Base-by-base conservation (phyloP, 2,888 invertebrate genomes). In the Dione juno region DNA sequence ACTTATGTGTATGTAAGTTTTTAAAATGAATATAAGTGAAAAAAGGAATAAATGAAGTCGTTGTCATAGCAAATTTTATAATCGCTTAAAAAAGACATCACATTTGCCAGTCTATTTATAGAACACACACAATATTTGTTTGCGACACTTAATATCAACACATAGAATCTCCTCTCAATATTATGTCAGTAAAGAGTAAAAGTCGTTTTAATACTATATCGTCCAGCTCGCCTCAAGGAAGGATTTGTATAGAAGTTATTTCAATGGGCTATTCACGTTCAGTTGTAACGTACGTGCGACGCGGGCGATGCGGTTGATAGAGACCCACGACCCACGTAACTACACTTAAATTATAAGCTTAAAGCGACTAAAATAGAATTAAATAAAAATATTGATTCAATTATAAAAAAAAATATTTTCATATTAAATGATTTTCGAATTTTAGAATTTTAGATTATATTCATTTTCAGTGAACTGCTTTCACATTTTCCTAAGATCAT, bases 201-300 rank as follows among this genome's bases (percentile, higher is more conserved):
- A 57, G 57, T 66, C 64, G 52, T 59, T 48, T 28, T 66, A 66
- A 69, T 54, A 50, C 43, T 48, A 64, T 59, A 63, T 54, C 50
- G 43, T 41, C 28, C 43, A 43, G n/a, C 21, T 64, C 71, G 74
- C 74, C 77, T 78, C 78, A 76, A 81, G 78, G 81, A 81, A 79
- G 79, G 79, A 78, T 77, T 74, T 77, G 77, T 76, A 57, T 73
- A 64, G 68, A 75, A 72, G 78, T 81, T 81, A 78, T 82, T 87
- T 87, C 84, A 86, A 88, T 87, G 80, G 84, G 69, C 84, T 81
- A 85, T 88, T 88, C 83, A 87, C 78, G 83, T 80, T 79, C 80
- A 81, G 76, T 78, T 82, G 81, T 86, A 84, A 86, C 77, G 78
- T 50, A 41, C 53, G 67, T 52, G 61, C 41, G 61, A 53, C 64